Percentiles rank a stretch among this genome's conserved stretches.
These are phyloP conservation scores for Dendrolimus punctatus DNA, from an alignment of 1,140 invertebrate genomes.

Conservation along the genomic window DNA sequence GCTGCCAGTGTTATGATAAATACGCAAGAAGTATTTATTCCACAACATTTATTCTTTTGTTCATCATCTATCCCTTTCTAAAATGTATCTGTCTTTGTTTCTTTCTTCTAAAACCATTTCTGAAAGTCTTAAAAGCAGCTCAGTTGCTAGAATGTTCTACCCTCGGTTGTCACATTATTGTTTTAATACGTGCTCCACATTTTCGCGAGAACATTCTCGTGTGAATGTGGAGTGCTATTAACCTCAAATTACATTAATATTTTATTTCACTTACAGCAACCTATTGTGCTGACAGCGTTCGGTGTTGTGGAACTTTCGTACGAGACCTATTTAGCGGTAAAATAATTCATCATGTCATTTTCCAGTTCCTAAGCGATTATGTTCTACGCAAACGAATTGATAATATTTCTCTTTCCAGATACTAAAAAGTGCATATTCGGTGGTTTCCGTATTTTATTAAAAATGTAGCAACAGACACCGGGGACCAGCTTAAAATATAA, in stretches of 20 bases:
- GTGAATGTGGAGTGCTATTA: no score
- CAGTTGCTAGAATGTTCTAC: no score
- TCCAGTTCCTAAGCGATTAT: neutral
- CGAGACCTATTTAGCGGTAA: constrained; percentile 37
- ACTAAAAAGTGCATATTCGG: constrained; percentile 43
- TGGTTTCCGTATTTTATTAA: constrained; percentile 41
- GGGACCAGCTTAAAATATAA: neutral
- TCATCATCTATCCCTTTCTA: no score
- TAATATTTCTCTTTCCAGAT: constrained; percentile 35
- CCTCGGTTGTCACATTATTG: no score
- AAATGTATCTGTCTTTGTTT: no score
- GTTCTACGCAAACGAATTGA: neutral
- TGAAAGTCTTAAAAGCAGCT: no score
- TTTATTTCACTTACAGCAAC: constrained; percentile 10
- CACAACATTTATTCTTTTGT: no score
- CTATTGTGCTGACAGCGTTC: constrained; percentile 16
- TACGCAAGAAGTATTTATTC: no score
- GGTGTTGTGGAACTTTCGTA: constrained; percentile 23
- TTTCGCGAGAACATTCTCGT: no score
- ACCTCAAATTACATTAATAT: neutral
- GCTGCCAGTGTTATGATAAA: no score
- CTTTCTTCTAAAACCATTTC: no score
- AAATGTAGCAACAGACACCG: neutral
- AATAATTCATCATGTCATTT: neutral
- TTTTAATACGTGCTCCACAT: no score